Percentiles rank a stretch among this genome's conserved stretches.
Conservation (phyloP, 2,113 vertebrate species). For the Todiramphus saurophagus region DNA sequence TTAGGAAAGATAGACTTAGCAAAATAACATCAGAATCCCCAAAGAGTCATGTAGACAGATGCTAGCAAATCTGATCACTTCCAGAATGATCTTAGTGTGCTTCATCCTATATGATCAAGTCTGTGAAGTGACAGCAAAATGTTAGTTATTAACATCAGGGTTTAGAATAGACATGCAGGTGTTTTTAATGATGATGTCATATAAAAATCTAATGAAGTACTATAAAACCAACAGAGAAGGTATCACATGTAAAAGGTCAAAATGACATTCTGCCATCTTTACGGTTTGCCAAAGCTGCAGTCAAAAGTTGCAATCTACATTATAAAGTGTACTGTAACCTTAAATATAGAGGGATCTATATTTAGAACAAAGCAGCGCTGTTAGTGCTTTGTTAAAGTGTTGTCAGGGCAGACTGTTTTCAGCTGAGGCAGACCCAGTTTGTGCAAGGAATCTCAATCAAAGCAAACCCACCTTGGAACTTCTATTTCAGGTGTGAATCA, state of each 20-base stretch:
- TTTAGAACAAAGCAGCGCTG: not conserved
- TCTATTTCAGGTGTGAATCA: not conserved
- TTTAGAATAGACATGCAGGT: not conserved
- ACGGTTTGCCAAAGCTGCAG: not conserved
- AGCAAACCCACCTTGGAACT: not conserved
- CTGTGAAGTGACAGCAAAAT: not conserved
- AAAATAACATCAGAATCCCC: not conserved
- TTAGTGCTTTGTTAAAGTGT: not conserved
- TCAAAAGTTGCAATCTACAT: not conserved
- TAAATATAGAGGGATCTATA: not conserved
- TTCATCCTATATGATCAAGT: not conserved
- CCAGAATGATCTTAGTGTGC: not conserved
- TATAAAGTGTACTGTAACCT: not conserved
- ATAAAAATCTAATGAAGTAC: not conserved
- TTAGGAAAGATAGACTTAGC: not conserved
- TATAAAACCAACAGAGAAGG: not conserved
- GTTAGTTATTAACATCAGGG: not conserved
- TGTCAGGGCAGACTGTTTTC: not conserved
- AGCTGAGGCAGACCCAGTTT: not conserved
- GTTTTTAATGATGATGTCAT: not conserved
- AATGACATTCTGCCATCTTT: not conserved
- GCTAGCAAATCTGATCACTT: not conserved
- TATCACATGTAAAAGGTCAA: not conserved
- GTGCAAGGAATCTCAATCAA: not conserved
- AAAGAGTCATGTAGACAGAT: not conserved